Percentiles rank a stretch among this genome's conserved stretches.
Evolutionary conservation across 2,797 vertebrate genomes (phyloP).

Genomic region (Ceryle rudis): DNA sequence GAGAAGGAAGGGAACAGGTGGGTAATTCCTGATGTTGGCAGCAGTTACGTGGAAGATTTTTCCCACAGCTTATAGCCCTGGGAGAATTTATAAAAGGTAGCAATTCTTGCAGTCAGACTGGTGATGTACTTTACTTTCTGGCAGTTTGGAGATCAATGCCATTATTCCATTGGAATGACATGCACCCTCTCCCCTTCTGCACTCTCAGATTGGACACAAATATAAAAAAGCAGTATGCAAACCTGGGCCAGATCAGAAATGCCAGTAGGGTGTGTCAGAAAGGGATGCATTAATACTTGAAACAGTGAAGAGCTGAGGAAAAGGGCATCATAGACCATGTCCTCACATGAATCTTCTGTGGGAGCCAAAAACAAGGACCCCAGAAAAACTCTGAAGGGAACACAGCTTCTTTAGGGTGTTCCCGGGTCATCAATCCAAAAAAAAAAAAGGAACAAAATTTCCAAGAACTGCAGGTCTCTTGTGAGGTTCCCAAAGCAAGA

Average conservation of each 20-base stretch:
- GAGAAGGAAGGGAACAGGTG: neutral
- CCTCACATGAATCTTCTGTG: neutral
- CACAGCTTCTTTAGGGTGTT: neutral
- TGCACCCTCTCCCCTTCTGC: neutral
- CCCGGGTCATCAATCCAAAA: neutral
- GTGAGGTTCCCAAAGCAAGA: neutral
- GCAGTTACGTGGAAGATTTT: constrained; percentile 3
- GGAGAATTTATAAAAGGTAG: neutral
- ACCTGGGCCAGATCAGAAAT: neutral
- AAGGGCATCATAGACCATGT: neutral
- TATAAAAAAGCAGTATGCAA: neutral
- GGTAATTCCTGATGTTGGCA: neutral
- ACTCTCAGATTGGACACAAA: neutral
- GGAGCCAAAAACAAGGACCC: neutral
- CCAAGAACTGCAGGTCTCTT: neutral
- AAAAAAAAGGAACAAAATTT: neutral
- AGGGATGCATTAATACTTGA: neutral
- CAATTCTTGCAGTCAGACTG: neutral
- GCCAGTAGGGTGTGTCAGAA: neutral
- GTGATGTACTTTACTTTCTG: neutral
- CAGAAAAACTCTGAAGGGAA: neutral
- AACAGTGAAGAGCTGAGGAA: neutral
- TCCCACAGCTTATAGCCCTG: neutral
- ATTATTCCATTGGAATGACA: neutral
- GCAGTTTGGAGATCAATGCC: neutral